Conservation (phyloP, 2,888 invertebrate genomes). For the Dendrolimus pini region DNA sequence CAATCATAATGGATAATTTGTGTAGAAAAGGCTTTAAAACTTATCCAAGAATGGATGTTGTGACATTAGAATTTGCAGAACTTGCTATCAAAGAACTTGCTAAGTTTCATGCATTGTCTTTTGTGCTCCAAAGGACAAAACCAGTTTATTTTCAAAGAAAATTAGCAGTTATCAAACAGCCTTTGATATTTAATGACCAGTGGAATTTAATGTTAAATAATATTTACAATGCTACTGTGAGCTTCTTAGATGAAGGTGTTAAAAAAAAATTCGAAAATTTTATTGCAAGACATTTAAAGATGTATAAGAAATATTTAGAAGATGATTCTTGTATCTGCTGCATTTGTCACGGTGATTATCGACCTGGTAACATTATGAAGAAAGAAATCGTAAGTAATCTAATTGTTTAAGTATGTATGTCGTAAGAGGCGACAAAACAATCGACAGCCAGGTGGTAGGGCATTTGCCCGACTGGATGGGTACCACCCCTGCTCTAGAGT, state of each 20-base stretch:
- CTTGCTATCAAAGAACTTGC: constrained; percentile 23
- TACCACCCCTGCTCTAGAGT: too few relatives aligned
- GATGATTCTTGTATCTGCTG: constrained; percentile 15
- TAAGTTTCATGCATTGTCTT: constrained; percentile 24
- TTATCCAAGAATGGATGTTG: constrained; percentile 17
- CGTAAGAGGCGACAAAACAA: too few relatives aligned
- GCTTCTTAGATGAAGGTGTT: constrained; percentile 18
- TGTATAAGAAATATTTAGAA: constrained; percentile 15
- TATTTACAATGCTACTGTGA: constrained; percentile 15
- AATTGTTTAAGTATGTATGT: not conserved
- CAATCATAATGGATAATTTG: constrained; percentile 27
- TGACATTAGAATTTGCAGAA: constrained; percentile 25
- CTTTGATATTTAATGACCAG: constrained; percentile 12
- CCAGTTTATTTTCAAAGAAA: constrained; percentile 12
- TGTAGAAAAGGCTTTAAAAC: constrained; percentile 25
- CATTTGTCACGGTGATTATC: constrained; percentile 35
- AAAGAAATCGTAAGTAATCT: constrained; percentile 25
- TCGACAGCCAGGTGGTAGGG: too few relatives aligned
- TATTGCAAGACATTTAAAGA: constrained; percentile 15
- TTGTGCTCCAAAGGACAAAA: constrained; percentile 19
- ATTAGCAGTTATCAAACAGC: constrained; percentile 15
- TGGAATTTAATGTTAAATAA: constrained; percentile 18
- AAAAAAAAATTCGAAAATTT: constrained; percentile 19
- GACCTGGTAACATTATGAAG: constrained; percentile 28
- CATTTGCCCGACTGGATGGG: too few relatives aligned